Conservation (phyloP, 2,888 invertebrate species). For the Dynastes tityus region DNA sequence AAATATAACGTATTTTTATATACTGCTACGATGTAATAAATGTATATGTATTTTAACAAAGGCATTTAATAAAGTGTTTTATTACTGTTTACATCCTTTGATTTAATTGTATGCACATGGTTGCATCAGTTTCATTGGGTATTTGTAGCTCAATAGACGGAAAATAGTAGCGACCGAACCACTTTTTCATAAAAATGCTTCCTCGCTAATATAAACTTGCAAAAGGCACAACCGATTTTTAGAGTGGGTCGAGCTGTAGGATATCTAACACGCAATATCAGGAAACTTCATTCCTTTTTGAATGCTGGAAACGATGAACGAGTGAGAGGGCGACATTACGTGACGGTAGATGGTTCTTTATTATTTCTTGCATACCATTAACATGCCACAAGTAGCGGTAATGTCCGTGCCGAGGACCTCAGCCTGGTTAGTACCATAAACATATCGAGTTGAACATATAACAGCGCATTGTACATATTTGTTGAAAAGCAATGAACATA, state of each 20-base stretch:
- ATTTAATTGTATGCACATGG: too few species aligned
- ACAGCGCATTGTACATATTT: not conserved
- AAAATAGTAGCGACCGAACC: not conserved
- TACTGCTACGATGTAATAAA: not conserved
- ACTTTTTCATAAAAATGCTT: constrained; percentile 23
- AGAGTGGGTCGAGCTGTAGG: constrained; percentile 43
- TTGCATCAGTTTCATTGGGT: not conserved
- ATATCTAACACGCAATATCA: constrained; percentile 60
- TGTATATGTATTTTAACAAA: not conserved
- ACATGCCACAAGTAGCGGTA: constrained; percentile 49
- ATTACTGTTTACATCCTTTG: too few species aligned
- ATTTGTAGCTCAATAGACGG: not conserved
- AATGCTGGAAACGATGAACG: constrained; percentile 47
- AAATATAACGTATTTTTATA: constrained; percentile 3
- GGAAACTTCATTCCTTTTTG: constrained; percentile 56
- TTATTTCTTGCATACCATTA: constrained; percentile 61
- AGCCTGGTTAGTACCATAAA: constrained; percentile 6
- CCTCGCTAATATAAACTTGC: not conserved
- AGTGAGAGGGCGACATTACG: constrained; percentile 54
- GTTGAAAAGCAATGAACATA: not conserved
- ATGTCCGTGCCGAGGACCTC: constrained; percentile 31
- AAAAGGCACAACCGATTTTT: constrained; percentile 23
- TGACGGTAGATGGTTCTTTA: constrained; percentile 60
- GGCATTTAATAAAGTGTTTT: too few species aligned
- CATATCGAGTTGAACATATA: not conserved